Percentiles rank a stretch among this genome's conserved stretches.
phyloP scores from a whole-genome alignment of 2,888 invertebrate species.

The Tachystola acroxantha region DNA sequence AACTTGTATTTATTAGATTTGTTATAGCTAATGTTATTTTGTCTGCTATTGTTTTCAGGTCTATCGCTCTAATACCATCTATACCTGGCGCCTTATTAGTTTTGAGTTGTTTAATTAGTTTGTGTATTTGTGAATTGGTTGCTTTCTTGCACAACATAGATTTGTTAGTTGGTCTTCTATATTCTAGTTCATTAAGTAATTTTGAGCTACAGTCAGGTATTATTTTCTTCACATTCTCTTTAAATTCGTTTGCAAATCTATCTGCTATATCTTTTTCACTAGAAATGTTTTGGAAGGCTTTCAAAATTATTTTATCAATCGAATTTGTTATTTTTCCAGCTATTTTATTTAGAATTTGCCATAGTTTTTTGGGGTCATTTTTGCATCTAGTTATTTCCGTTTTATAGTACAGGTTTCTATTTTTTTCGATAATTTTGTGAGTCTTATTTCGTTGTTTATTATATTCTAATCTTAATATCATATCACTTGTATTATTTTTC shows the following conservation, averaged over 20 bases:
- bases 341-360: no score
- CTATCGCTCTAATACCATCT: constrained; percentile 2
- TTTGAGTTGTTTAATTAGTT: not conserved
- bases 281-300: not conserved
- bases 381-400: not conserved
- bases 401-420: not conserved
- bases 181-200: not conserved
- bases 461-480: no score
- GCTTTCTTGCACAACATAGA: not conserved
- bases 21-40: constrained; percentile 1
- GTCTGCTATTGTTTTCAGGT: constrained; percentile 1
- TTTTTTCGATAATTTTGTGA: no score
- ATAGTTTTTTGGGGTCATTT: not conserved
- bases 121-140: not conserved
- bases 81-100: constrained; percentile 5
- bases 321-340: not conserved
- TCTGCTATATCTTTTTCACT: not conserved
- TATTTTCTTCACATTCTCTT: not conserved
- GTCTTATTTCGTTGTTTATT: no score
- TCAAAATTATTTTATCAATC: not conserved
- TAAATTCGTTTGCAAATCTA: not conserved
- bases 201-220: not conserved
- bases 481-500: no score
- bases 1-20: constrained; percentile 1
- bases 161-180: not conserved